These are phyloP conservation scores for Rafetus swinhoei DNA, from an alignment of 2,113 vertebrate genomes.

Conservation along the genomic window DNA sequence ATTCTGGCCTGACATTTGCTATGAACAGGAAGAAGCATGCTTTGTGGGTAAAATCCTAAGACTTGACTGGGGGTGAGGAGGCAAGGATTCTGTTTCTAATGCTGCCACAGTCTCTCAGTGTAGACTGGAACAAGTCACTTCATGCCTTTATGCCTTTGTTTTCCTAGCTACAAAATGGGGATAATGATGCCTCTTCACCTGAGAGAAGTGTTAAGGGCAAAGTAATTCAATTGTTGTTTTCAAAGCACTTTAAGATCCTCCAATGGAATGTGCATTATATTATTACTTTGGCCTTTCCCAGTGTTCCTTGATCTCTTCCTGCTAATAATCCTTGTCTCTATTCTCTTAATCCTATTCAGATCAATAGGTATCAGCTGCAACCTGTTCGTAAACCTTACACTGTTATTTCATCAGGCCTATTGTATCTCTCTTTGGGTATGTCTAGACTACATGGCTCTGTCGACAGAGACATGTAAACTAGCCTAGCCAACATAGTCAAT, in stretches of 20 bases:
- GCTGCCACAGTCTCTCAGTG: accelerated
- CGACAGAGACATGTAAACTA: too few relatives aligned
- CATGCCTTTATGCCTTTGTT: neutral
- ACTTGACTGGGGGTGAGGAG: neutral
- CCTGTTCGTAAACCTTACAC: neutral
- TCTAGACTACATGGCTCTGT: too few relatives aligned
- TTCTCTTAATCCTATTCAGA: neutral
- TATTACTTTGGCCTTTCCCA: accelerated
- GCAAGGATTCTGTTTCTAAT: neutral
- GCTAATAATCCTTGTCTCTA: neutral
- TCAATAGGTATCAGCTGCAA: neutral
- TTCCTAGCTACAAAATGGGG: neutral
- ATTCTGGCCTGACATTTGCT: conserved; percentile 68
- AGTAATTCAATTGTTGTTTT: neutral
- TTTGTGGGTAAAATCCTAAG: conserved; percentile 23
- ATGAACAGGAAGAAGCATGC: conserved; percentile 11
- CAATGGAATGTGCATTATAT: neutral
- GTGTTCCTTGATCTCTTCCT: neutral
- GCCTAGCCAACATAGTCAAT: too few relatives aligned
- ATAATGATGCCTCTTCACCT: neutral
- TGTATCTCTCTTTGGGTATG: neutral
- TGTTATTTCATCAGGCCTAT: neutral
- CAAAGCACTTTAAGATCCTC: neutral
- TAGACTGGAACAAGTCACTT: accelerated
- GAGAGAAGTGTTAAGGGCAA: neutral